Evolutionary conservation across 2,113 vertebrate species (phyloP), one percentile per base, ranked within the genome.

Genomic region (Spilogale gracilis): DNA sequence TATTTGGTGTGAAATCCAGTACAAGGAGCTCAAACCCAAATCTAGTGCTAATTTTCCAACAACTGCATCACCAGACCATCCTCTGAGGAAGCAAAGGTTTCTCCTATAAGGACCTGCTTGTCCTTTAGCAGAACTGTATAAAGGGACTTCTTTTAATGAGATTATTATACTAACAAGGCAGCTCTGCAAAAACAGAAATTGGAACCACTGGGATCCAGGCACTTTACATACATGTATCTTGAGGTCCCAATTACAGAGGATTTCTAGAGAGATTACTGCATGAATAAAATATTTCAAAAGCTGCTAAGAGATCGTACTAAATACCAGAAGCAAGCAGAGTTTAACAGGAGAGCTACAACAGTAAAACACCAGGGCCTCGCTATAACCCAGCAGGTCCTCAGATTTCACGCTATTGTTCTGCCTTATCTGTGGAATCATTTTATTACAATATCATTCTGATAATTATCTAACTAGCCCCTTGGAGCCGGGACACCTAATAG

Each of bases 261-360:
- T 87, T 84, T 80, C 89, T 96, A 71, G 69, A 91, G 95, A 74
- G 67, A 96, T 86, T 65, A 91, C 45, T 61, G 16, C 56, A 94
- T 84, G 83, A 95, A 97, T 63, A 85, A 89, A 89, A 89, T 63
- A 43, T 58, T 85, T 85, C 54, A 50, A 89, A 89, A 85, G 71
- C 84, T 93, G 60, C 91, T 93, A 50, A 48, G 9, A 83, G 50
- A 90, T 1, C 45, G 30, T 45, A 32, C 21, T 93, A 97, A 97
- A 96, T 50, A 96, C 45, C 16, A 38, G 61, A 95, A 90, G 32
- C 61, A 93, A 95, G 87, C 79, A 87, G 83, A 94, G 82, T 96
- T 76, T 80, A 80, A 80, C 56, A 84, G 58, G 79, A 94, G 6
- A 65, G 16, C 73, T 54, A 3, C 13, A 91, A 58, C 45, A 92